Conservation (phyloP, 30 jellyfish, hydroid and myxozoan genomes). For the Rhopilema esculentum region DNA sequence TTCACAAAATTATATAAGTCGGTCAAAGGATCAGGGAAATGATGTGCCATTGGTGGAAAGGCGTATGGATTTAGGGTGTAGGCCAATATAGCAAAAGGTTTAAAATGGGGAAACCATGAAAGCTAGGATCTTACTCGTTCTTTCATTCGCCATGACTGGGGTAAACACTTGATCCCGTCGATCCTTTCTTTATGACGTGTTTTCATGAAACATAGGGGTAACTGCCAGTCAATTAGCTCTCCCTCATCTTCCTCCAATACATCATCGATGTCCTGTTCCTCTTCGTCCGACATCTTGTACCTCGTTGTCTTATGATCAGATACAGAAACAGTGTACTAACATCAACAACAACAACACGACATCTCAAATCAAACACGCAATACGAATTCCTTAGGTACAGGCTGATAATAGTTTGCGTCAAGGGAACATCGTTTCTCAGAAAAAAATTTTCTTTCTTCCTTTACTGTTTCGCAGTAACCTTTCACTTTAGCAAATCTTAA, state of each 20-base stretch:
- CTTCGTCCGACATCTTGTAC: conserved; percentile 68
- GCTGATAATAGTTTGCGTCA: background rate
- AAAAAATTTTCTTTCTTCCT: no score
- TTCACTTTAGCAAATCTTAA: no score
- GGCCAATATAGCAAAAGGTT: background rate
- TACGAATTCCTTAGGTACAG: background rate
- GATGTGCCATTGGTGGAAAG: background rate
- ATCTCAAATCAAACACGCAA: background rate
- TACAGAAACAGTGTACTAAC: background rate
- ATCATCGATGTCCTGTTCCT: conserved; percentile 77
- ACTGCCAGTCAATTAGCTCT: conserved; percentile 90
- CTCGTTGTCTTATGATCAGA: background rate
- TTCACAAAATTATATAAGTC: background rate
- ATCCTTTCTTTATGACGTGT: conserved; percentile 92
- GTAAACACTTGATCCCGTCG: conserved; percentile 73
- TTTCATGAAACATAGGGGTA: conserved; percentile 95
- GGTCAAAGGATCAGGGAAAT: background rate
- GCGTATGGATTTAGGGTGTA: background rate
- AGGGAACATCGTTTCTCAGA: no score
- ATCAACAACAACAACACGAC: background rate
- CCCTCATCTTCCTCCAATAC: conserved; percentile 92
- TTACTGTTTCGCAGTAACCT: no score
- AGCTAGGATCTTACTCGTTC: conserved; percentile 72
- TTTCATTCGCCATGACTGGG: conserved; percentile 95
- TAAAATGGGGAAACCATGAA: background rate